Evolutionary conservation across 2,888 invertebrate species (phyloP), one percentile per base, ranked within the genome.

Genomic region (Cancer borealis): DNA sequence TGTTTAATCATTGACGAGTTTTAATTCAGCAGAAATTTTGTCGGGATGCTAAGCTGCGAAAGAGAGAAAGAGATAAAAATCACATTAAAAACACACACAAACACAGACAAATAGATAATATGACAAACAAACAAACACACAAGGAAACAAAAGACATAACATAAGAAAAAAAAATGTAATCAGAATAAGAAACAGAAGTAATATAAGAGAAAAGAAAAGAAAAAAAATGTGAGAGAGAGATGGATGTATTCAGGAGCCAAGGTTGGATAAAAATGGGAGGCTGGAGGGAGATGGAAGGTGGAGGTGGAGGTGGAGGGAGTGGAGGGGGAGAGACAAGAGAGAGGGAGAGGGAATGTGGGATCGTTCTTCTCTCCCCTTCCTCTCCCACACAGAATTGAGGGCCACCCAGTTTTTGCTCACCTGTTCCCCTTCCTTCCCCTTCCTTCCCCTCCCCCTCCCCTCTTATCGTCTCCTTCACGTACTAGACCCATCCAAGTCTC

Each of bases 301-400:
- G 39, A 30, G 88, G 26, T 10, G 47, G 88, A 39, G 39, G 47
- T 10, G 47, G 39, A 39, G 88, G 47, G 21, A 21, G 21, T 5
- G n/a, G 21, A 21, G 0, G 21, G 21, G n/a, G 66, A 66, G 84
- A 39, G 39, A 39, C 30, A 84, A 84, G 84, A 30, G 89, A 89
- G 89, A 84, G 84, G 26, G 84, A 84, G 84, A 84, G 84, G 26
- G 84, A 84, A 39, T 39, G 54, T 47, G 49, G 49, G 26, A 54
- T 89, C 89, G 26, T 47, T 26, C 89, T 30, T n/a, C n/a, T 47
- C 47, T n/a, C 89, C 47, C 30, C 89, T n/a, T 54, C 49, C 89
- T 47, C 89, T 30, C 30, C 6, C 79, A 79, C 79, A 79, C 79
- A 79, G 26, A 46, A 17, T 45, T 88, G 49, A 46, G 49, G 49